phyloP scores from a whole-genome alignment of 2,888 invertebrate species.

The Dinocampus coccinellae region DNA sequence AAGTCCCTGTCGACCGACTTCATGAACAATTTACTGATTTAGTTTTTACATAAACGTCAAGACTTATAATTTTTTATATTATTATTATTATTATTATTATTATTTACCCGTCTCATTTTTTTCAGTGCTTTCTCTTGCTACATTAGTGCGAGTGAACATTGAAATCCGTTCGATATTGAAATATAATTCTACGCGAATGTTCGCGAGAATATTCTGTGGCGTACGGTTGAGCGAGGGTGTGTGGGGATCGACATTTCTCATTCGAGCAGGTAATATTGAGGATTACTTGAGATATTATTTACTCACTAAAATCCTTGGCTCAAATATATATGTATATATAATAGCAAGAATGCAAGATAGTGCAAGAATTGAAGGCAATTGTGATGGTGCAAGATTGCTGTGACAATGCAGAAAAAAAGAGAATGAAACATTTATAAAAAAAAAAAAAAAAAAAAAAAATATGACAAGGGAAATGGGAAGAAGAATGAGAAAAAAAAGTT shows the following conservation, averaged over 20 bases:
- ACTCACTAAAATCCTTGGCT: background rate
- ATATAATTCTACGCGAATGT: conserved; percentile 29
- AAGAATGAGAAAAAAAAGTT: conserved; percentile 1
- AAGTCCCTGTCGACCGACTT: background rate
- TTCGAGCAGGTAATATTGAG: conserved; percentile 25
- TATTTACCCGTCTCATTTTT: background rate
- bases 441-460: background rate
- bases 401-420: conserved; percentile 25
- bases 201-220: background rate
- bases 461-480: background rate
- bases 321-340: background rate
- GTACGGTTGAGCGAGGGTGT: background rate
- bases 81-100: background rate
- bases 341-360: background rate
- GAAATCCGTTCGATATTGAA: conserved; percentile 36
- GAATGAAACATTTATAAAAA: too few species aligned
- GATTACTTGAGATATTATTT: conserved; percentile 31
- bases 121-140: background rate
- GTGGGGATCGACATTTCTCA: conserved; percentile 8
- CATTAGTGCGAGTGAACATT: background rate
- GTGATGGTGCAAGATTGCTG: conserved; percentile 18
- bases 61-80: background rate
- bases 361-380: conserved; percentile 16
- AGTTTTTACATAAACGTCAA: background rate
- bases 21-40: background rate